Evolutionary conservation across 2,797 vertebrate genomes (phyloP), one percentile per base, ranked within the genome.

Genomic region (Oreonectes daqikongensis): DNA sequence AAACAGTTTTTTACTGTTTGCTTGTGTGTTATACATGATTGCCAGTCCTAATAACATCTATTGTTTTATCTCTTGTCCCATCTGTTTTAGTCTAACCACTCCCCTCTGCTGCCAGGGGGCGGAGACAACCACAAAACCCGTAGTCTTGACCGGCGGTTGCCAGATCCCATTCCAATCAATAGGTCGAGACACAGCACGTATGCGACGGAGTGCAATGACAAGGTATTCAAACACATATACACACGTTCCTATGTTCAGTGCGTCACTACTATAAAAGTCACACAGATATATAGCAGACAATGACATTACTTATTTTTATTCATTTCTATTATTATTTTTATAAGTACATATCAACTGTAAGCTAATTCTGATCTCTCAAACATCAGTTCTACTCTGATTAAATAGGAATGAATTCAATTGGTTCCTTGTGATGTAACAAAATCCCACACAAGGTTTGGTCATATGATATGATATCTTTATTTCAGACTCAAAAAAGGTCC

Each of bases 181-280:
- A 94, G 94, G 70, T 94, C 93, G 92, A 93, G 94, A 60, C 93
- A 94, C 79, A 95, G 94, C 82, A 92, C 93, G 42, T 93, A 92
- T 81, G 88, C 93, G 2, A 84, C 93, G 84, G 94, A 94, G 71
- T 87, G 91, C 83, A 94, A 93, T 1, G 92, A 94, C 72, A 95
- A 94, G 92, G 94, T 95, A 77, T n/a, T 20, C 64, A 67, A 38
- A 28, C 26, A 20, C 28, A 20, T 11, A 40, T 30, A 10, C 10
- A n/a, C 50, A 65, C 24, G n/a, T 2, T 17, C 2, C 44, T 3
- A n/a, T 11, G 12, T 42, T 12, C 40, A 3, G 12, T 11, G 0
- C 12, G 40, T 46, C 46, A 22, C 26, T 35, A 14, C 42, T 2
- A 5, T 44, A 14, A 18, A 46, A 46, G 8, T 35, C 35, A n/a